Base-by-base conservation (phyloP, 2,113 vertebrate species). In the Isichthys henryi region DNA sequence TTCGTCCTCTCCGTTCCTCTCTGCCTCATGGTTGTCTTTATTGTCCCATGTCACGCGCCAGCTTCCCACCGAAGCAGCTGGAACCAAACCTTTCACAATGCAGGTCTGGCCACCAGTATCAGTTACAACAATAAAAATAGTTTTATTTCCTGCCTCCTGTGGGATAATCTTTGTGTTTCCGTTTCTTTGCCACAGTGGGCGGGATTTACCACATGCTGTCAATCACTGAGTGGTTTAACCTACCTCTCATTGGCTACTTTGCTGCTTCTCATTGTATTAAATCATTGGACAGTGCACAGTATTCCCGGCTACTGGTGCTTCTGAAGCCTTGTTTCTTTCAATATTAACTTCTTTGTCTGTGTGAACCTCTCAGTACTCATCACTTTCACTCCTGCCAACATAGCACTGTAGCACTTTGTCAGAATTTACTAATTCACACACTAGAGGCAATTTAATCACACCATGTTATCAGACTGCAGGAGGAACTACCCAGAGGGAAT, bases 41-140 rank as follows among this genome's bases (percentile, higher is more conserved):
- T 98, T 93, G 95, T 99, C 90, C 97, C 97, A 0, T 99, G 98
- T 92, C 98, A 98, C 0, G 97, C 97, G n/a, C 94, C 96, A 87
- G 96, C 96, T 0, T 93, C 93, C 15, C 97, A 97, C 0, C 93
- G 93, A 9, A 86, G 86, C 4, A 93, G 91, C 0, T 99, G 97
- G 98, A 96, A 94, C 92, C 87, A 88, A 7, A 93, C 93, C 3
- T 97, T 97, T 77, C 77, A 92, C 2, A 23, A 91, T 0, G 95
- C 97, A 91, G 97, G 98, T 98, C 89, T 93, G 95, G 90, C 10
- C 62, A 13, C 4, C 9, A 31, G 21, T 46, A n/a, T 86, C n/a
- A 35, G 49, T 19, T 23, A 31, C n/a, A 13, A 13, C 43, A n/a
- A 46, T n/a, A n/a, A 85, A 85, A 49, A 49, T 48, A 7, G 62